A percentile compares a stretch with the other conserved stretches of the same genome.
phyloP scores from a whole-genome alignment of 92 coral and sea anemone genomes.

The Parazoanthus swiftii region DNA sequence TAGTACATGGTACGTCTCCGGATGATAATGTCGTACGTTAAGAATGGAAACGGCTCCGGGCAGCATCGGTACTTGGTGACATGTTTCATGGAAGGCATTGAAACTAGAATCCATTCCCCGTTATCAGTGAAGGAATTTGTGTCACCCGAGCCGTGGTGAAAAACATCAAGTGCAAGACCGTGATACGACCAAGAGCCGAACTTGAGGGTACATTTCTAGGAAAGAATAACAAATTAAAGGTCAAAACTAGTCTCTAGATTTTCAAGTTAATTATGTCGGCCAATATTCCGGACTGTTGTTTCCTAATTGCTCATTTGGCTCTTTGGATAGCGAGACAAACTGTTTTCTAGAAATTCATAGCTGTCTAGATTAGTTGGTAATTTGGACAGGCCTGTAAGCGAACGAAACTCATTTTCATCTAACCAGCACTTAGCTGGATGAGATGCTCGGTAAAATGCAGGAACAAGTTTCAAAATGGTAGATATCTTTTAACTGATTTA shows the following conservation, averaged over 20 bases:
- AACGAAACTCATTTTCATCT: too few relatives aligned
- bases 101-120: constrained; percentile 80
- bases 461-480: too few relatives aligned
- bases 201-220: constrained; percentile 81
- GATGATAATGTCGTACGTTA: constrained; percentile 73
- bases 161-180: constrained; percentile 75
- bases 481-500: too few relatives aligned
- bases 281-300: too few relatives aligned
- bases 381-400: too few relatives aligned
- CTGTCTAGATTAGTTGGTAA: too few relatives aligned
- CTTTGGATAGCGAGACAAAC: too few relatives aligned
- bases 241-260: not conserved
- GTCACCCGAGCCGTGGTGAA: constrained; percentile 81
- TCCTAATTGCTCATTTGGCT: too few relatives aligned
- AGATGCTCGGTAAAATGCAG: too few relatives aligned
- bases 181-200: constrained; percentile 94
- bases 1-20: constrained; percentile 83
- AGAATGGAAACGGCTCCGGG: constrained; percentile 81
- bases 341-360: too few relatives aligned
- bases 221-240: not conserved
- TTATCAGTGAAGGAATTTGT: constrained; percentile 76
- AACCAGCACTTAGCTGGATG: too few relatives aligned
- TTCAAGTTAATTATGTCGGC: too few relatives aligned
- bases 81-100: constrained; percentile 76
- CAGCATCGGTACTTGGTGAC: constrained; percentile 80